Percentiles rank a stretch among this genome's conserved stretches.
Evolutionary conservation across 2,888 invertebrate species (phyloP).

Genomic region (Drosophila algonquin): DNA sequence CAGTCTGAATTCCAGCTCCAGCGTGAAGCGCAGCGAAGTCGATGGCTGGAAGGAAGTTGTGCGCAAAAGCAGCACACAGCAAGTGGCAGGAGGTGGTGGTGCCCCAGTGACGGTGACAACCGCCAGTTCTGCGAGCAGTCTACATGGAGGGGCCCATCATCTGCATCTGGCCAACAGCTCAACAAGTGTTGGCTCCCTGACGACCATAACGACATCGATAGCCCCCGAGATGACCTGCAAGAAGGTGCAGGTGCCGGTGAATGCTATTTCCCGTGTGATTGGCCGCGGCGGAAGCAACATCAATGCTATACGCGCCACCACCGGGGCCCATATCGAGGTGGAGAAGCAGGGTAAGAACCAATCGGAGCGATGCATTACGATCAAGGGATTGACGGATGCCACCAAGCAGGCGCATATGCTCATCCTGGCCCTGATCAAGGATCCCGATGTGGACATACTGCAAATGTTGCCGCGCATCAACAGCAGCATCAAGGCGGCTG

Average conservation of each 20-base stretch:
- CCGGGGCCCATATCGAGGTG: slow-evolving; percentile 98
- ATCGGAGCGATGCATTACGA: slow-evolving; percentile 96
- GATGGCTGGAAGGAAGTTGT: slow-evolving; percentile 99
- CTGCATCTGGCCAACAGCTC: slow-evolving; percentile 47
- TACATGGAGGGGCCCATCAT: slow-evolving; percentile 77
- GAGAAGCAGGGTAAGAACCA: slow-evolving; percentile 98
- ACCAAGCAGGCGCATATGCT: slow-evolving; percentile 96
- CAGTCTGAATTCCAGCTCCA: slow-evolving; percentile 12
- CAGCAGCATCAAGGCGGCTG: slow-evolving; percentile 79
- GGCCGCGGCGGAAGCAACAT: slow-evolving; percentile 99
- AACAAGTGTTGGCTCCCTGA: slow-evolving; percentile 50
- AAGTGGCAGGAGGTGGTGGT: slow-evolving; percentile 33
- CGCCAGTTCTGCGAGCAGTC: slow-evolving; percentile 50
- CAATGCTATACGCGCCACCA: slow-evolving; percentile 97
- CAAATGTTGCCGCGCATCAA: slow-evolving; percentile 90
- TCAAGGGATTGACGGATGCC: slow-evolving; percentile 96
- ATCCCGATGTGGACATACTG: slow-evolving; percentile 96
- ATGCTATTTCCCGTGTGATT: slow-evolving; percentile 98
- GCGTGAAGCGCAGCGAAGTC: slow-evolving; percentile 88
- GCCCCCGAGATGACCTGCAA: slow-evolving; percentile 87
- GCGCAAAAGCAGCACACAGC: slow-evolving; percentile 89
- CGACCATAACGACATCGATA: slow-evolving; percentile 30
- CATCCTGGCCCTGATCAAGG: slow-evolving; percentile 96
- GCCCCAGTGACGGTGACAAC: slow-evolving; percentile 33
- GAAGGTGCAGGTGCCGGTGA: slow-evolving; percentile 96